Base-by-base conservation (phyloP, 2,797 vertebrate genomes). In the Pteropus rufus region DNA sequence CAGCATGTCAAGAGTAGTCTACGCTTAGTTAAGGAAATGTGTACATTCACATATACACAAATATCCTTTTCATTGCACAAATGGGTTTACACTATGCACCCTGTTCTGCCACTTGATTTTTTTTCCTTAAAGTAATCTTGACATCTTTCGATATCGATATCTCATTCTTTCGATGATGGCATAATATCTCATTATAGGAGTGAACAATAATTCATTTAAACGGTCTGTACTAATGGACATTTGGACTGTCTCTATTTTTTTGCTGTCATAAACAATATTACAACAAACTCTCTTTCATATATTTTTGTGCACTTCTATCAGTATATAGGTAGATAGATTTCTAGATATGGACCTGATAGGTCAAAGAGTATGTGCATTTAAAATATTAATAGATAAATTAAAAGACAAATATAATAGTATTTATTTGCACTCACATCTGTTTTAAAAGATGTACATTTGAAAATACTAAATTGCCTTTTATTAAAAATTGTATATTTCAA, bases 401-500 rank as follows among this genome's bases (percentile, higher is more conserved):
- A 73, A 39, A 18, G 21, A 64, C 1, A 94, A 75, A 82, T 60
- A 49, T 39, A 93, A 91, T 31, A 84, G 1, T 24, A 79, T 77
- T 82, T 88, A 24, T 89, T 90, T 89, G 44, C 0, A 44, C 5
- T 52, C 67, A 10, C 15, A 93, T 21, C 19, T 93, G 39, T 76
- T 73, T 95, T 85, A 87, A 77, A 96, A 85, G 46, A 65, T 80
- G 21, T 2, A 77, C 9, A 76, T 77, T 77, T 94, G 34, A 96
- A 86, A 76, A 86, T 67, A 89, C 76, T 56, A 64, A 79, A 62
- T 19, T 26, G 3, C 2, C 80, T 84, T 91, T 93, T 87, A 89
- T 41, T 92, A 41, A 73, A 96, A 95, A 26, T 44, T 75, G 12
- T 24, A 21, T 67, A 91, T 76, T 84, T 80, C 14, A 88, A 60